These are phyloP conservation scores for Neotoma lepida DNA, from an alignment of 2,113 vertebrate genomes.

Conservation along the genomic window DNA sequence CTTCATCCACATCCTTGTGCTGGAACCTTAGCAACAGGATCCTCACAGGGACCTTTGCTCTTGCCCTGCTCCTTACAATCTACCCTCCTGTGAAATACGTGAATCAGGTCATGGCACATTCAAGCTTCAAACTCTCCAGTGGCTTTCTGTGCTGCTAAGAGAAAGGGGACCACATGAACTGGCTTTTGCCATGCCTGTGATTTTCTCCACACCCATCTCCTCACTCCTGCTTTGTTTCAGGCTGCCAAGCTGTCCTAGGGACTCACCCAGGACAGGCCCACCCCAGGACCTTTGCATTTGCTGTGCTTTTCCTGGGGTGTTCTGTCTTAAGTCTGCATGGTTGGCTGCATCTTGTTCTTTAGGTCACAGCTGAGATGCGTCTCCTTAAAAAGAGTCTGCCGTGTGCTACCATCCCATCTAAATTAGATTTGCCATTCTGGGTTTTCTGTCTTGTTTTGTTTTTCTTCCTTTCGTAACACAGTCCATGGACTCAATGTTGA, in stretches of 20 bases:
- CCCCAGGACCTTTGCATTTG: constrained; percentile 19
- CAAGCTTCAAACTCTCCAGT: not conserved
- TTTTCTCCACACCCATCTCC: not conserved
- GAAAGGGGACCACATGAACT: not conserved
- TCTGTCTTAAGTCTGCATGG: not conserved
- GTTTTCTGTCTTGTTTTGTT: constrained; percentile 50
- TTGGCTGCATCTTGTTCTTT: constrained; percentile 10
- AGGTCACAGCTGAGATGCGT: not conserved
- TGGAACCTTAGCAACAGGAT: not conserved
- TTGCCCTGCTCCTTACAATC: not conserved
- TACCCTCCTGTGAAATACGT: constrained; percentile 27
- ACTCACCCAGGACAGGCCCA: not conserved
- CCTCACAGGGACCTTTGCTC: not conserved
- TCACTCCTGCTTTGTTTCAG: not conserved
- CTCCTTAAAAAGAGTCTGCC: not conserved
- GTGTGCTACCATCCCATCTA: not conserved
- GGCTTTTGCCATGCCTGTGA: not conserved
- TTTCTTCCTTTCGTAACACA: not conserved
- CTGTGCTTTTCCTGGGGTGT: not conserved
- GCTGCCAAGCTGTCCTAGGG: not conserved
- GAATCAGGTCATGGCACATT: constrained; percentile 2
- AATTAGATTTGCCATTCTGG: constrained; percentile 17
- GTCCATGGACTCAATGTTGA: not conserved
- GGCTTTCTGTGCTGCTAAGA: not conserved
- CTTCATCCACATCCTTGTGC: not conserved